Evolutionary conservation across 2,113 vertebrate species (phyloP), one percentile per base, ranked within the genome.

Genomic region (Ochotona curzoniae): DNA sequence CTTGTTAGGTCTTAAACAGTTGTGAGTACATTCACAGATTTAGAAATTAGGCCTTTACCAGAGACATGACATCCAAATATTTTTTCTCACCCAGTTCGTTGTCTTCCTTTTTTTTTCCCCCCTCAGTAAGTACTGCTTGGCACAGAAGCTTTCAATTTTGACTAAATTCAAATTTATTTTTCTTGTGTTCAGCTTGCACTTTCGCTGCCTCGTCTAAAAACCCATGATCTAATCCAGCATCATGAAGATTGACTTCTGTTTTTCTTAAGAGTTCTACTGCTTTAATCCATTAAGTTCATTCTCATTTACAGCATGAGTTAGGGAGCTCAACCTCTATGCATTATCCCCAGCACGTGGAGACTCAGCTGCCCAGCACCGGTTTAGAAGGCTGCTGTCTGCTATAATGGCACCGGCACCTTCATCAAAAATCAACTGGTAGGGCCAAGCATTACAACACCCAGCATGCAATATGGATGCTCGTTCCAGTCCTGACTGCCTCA

Each of bases 381-480:
- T 93, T 80, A 76, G 35, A 87, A 86, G 57, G 60, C 1, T 38
- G 76, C 26, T 80, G 57, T 67, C 8, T 92, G 70, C n/a, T 95
- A 14, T 57, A 14, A 57, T 0, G 54, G 54, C 54, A 17, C 54
- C 15, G 54, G 54, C 54, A 57, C 15, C 54, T 18, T 57, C 12
- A 57, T 57, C 54, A 57, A 57, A 57, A 67, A 15, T 38, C 8
- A 70, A 69, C 30, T 57, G 54, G 54, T 18, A 57, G 14, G 54
- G 54, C 14, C 54, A 18, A 18, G 54, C 54, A 57, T 18, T 57
- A 18, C 18, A 18, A 57, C 54, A 57, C 54, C 54, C 54, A 57
- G 18, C 54, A 57, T 57, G 14, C 54, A 14, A 57, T 15, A 57
- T 2, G 54, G 54, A 6, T 15, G 54, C 54, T 57, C 12, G 54